Percentiles rank a stretch among this genome's conserved stretches.
Conservation (phyloP, 1,140 invertebrate species). For the Centruroides sculpturatus region DNA sequence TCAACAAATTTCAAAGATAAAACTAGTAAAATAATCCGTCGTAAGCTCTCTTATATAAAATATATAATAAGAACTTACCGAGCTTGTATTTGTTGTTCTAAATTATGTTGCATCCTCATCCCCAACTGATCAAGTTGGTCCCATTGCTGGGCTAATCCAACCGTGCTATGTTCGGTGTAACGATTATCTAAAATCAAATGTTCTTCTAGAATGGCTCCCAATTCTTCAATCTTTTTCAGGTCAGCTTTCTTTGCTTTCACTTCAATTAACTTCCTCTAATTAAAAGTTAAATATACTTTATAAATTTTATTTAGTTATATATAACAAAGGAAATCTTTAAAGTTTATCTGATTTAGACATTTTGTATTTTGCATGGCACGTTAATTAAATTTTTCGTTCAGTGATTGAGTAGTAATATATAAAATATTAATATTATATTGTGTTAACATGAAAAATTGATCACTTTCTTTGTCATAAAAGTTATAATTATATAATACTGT, state of each 20-base stretch:
- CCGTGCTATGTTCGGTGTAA: conserved; percentile 96
- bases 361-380: too few species aligned
- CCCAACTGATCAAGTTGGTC: conserved; percentile 97
- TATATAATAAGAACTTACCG: conserved; percentile 16
- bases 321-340: too few species aligned
- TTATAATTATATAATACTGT: too few species aligned
- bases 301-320: too few species aligned
- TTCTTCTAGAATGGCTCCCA: conserved; percentile 92
- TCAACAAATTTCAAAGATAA: neutral
- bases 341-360: too few species aligned
- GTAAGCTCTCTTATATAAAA: too few species aligned
- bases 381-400: too few species aligned
- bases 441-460: too few species aligned
- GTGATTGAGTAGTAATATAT: too few species aligned
- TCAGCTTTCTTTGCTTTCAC: conserved; percentile 80
- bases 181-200: conserved; percentile 96
- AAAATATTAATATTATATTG: too few species aligned
- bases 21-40: neutral
- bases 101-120: conserved; percentile 99
- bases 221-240: conserved; percentile 90
- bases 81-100: conserved; percentile 95
- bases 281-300: too few species aligned
- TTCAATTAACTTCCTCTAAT: conserved; percentile 77
- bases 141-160: conserved; percentile 95
- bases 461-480: too few species aligned